Conservation (phyloP, 2,797 vertebrate genomes). For the Bovichtus variegatus region DNA sequence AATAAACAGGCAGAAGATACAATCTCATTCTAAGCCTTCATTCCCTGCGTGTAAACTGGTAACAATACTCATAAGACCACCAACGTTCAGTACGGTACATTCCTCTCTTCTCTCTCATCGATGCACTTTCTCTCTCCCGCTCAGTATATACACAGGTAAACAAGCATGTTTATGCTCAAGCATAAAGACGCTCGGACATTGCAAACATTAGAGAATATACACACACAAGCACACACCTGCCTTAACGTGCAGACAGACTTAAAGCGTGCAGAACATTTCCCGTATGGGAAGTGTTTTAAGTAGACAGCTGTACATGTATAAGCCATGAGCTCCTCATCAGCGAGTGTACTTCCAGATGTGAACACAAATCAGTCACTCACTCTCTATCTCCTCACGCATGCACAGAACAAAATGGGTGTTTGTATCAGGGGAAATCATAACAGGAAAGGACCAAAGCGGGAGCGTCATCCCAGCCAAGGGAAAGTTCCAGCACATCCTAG, state of each 20-base stretch:
- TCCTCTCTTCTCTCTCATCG: slow-evolving; percentile 43
- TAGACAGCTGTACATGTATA: slow-evolving; percentile 61
- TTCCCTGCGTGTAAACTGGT: slow-evolving; percentile 14
- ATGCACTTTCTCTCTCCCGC: background rate
- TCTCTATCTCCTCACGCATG: slow-evolving; percentile 24
- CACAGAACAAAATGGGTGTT: slow-evolving; percentile 57
- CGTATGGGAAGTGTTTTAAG: slow-evolving; percentile 43
- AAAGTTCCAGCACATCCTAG: slow-evolving; percentile 50
- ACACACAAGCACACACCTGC: slow-evolving; percentile 29
- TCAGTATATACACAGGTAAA: slow-evolving; percentile 38
- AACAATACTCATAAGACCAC: slow-evolving; percentile 42
- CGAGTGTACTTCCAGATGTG: slow-evolving; percentile 78
- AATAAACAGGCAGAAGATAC: slow-evolving; percentile 39
- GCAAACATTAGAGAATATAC: slow-evolving; percentile 30
- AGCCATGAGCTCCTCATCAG: slow-evolving; percentile 52
- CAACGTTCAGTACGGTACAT: slow-evolving; percentile 1
- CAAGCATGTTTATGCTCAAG: slow-evolving; percentile 20
- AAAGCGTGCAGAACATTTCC: slow-evolving; percentile 24
- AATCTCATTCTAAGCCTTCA: slow-evolving; percentile 18
- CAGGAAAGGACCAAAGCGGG: slow-evolving; percentile 61
- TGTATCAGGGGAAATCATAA: slow-evolving; percentile 74
- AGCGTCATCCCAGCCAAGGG: slow-evolving; percentile 28
- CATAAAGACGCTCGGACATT: slow-evolving; percentile 6
- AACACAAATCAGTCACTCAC: slow-evolving; percentile 52
- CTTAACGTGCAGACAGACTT: slow-evolving; percentile 29